Percentiles rank a stretch among this genome's conserved stretches.
Evolutionary conservation across 2,113 vertebrate species (phyloP).

Genomic region (Paramormyrops kingsleyae): DNA sequence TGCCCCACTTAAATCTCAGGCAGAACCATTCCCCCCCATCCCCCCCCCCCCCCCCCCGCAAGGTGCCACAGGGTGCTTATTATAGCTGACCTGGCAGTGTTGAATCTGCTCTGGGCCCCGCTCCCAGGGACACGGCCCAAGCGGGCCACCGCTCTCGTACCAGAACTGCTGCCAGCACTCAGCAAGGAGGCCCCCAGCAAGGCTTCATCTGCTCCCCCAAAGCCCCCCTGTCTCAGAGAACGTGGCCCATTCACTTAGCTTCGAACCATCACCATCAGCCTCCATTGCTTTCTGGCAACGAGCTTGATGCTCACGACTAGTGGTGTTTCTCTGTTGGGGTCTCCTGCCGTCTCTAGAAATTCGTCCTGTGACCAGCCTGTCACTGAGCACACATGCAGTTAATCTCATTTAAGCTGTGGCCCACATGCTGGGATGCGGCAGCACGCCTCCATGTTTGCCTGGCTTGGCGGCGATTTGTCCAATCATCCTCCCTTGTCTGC

Average conservation of each 20-base stretch:
- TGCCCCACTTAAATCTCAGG: neutral
- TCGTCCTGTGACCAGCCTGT: neutral
- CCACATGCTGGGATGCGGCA: neutral
- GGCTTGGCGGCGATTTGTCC: neutral
- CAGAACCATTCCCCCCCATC: neutral
- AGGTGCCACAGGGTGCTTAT: neutral
- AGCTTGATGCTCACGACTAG: neutral
- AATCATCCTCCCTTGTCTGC: neutral
- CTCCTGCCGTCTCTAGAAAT: neutral
- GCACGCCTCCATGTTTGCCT: neutral
- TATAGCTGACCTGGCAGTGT: neutral
- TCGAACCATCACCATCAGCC: neutral
- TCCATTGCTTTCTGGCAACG: neutral
- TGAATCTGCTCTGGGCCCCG: neutral
- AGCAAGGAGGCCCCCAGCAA: neutral
- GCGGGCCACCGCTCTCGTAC: neutral
- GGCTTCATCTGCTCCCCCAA: conserved; percentile 12
- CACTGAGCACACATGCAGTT: neutral
- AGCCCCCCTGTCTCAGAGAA: neutral
- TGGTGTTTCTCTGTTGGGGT: neutral
- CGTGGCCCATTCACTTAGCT: neutral
- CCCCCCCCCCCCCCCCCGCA: too few relatives aligned
- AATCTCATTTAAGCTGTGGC: neutral
- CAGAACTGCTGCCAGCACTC: neutral
- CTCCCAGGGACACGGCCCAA: neutral